These are phyloP conservation scores for Coleophora flavipennella DNA, from an alignment of 2,888 invertebrate species.

Conservation along the genomic window DNA sequence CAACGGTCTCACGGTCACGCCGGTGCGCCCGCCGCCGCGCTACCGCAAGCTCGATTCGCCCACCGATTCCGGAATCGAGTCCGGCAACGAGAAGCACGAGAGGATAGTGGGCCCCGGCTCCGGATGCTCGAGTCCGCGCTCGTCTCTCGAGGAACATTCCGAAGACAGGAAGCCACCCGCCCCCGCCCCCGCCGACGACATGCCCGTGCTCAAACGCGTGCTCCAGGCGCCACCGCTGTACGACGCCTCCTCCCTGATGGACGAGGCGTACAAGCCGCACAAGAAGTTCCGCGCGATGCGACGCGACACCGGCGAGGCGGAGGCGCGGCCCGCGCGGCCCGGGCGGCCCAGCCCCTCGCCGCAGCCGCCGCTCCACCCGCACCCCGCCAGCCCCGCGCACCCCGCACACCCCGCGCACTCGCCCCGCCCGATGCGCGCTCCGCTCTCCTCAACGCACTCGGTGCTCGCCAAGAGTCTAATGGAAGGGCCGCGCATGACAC, in stretches of 20 bases:
- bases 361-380: constrained; percentile 67
- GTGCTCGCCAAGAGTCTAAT: constrained; percentile 91
- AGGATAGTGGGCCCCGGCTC: constrained; percentile 78
- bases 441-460: constrained; percentile 89
- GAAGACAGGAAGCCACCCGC: constrained; percentile 72
- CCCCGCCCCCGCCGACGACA: constrained; percentile 84
- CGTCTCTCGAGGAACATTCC: constrained; percentile 84
- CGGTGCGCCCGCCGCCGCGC: constrained; percentile 76
- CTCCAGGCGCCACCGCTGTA: constrained; percentile 93
- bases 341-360: constrained; percentile 69
- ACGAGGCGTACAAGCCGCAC: constrained; percentile 95
- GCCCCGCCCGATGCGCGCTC: constrained; percentile 66
- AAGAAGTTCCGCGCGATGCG: constrained; percentile 93
- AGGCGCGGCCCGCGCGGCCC: constrained; percentile 53
- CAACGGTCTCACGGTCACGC: constrained; percentile 82
- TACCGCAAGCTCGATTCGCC: constrained; percentile 92
- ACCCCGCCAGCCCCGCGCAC: constrained; percentile 49
- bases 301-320: constrained; percentile 86
- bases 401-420: constrained; percentile 65
- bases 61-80: constrained; percentile 94
- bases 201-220: constrained; percentile 94
- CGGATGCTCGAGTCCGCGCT: constrained; percentile 89
- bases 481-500: constrained; percentile 95
- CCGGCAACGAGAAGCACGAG: constrained; percentile 91
- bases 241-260: constrained; percentile 92